Base-by-base conservation (phyloP, 2,113 vertebrate species). In the Embiotoca jacksoni region DNA sequence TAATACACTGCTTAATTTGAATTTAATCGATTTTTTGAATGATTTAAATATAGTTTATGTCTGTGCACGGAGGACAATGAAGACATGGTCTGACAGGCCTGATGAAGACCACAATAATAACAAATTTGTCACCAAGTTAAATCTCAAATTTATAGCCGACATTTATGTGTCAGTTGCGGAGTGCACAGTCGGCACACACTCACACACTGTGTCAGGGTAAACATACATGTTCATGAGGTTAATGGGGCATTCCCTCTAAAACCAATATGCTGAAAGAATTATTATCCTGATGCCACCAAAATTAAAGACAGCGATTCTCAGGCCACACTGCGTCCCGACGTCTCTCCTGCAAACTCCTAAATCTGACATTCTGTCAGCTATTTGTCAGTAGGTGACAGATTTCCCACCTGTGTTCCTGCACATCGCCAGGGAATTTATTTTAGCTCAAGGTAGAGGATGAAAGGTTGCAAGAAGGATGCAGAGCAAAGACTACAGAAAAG, bases 391-490 rank as follows among this genome's bases (percentile, higher is more conserved):
- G 80, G 80, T 68, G 65, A 88, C 81, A 77, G 67, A 57, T 58
- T 64, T 63, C 75, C 75, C 57, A 68, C 69, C 60, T 44, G 37
- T 69, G 72, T 53, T 72, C 41, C 54, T 53, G 74, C 71, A 37
- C 46, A 79, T 71, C n/a, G 35, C 44, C 39, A 64, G 66, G 78
- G 80, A 83, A 90, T 85, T 80, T 61, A 82, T 85, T 86, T 83
- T 80, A 69, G 58, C 88, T 73, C 11, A 39, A 53, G 72, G 80
- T 57, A 54, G 30, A 62, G 65, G 82, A 71, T 79, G 74, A 81
- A 52, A 83, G 67, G 73, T 84, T 71, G 75, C 49, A 57, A 66
- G 15, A 61, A 69, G 32, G 35, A 35, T 83, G 82, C 68, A 61
- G 49, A 64, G 57, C 57, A 80, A 31, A 81, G 72, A 77, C 36